These are phyloP conservation scores for Volucella zonaria DNA, from an alignment of 2,888 invertebrate genomes.

Conservation along the genomic window DNA sequence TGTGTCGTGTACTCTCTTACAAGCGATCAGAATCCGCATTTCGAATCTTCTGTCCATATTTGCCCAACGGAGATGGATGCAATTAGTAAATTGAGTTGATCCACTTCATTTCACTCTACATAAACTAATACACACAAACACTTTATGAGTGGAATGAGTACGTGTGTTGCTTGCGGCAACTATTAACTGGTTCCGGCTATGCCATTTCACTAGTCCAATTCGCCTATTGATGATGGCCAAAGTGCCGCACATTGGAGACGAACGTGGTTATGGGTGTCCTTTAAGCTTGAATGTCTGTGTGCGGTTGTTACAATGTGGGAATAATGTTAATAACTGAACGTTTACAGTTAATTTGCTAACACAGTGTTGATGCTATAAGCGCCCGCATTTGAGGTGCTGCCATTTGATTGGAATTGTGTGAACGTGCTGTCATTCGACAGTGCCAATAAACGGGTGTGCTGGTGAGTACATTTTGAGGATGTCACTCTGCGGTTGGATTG, in stretches of 20 bases:
- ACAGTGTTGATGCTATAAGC: slow-evolving; percentile 42
- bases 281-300: slow-evolving; percentile 3
- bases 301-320: slow-evolving; percentile 30
- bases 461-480: neutral
- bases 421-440: slow-evolving; percentile 29
- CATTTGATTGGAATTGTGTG: slow-evolving; percentile 45
- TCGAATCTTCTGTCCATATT: slow-evolving; percentile 42
- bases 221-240: slow-evolving; percentile 11
- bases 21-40: slow-evolving; percentile 11
- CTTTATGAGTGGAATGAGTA: neutral
- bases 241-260: slow-evolving; percentile 3
- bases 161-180: slow-evolving; percentile 24
- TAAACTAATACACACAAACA: neutral
- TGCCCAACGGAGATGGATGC: slow-evolving; percentile 43
- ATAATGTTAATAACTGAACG: slow-evolving; percentile 52
- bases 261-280: slow-evolving; percentile 21
- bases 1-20: slow-evolving; percentile 14
- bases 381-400: slow-evolving; percentile 39
- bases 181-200: slow-evolving; percentile 16
- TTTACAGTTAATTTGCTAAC: slow-evolving; percentile 51
- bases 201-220: slow-evolving; percentile 13
- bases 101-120: slow-evolving; percentile 5
- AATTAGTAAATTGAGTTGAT: slow-evolving; percentile 57
- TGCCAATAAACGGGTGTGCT: neutral
- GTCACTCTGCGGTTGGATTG: neutral